phyloP scores from a whole-genome alignment of 2,113 vertebrate genomes.

The Burhinus bistriatus region DNA sequence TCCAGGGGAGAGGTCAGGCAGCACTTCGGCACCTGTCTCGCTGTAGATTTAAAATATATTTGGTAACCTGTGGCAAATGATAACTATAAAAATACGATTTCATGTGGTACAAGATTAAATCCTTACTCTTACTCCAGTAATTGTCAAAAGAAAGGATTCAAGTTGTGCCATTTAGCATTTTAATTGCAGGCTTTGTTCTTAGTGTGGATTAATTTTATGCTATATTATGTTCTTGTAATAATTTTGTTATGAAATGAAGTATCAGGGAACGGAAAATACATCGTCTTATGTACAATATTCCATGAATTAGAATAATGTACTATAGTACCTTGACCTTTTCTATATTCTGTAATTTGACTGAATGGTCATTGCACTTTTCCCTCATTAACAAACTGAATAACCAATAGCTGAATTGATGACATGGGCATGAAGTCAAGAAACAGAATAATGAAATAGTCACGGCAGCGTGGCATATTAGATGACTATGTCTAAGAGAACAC shows the following conservation, averaged over 20 bases:
- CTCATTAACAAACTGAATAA: slow-evolving; percentile 38
- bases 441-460: slow-evolving; percentile 25
- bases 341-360: slow-evolving; percentile 50
- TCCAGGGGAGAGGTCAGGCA: background rate
- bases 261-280: slow-evolving; percentile 3
- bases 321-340: slow-evolving; percentile 57
- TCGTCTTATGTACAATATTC: background rate
- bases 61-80: background rate
- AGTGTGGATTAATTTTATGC: slow-evolving; percentile 56
- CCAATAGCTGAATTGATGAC: slow-evolving; percentile 26
- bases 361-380: slow-evolving; percentile 18
- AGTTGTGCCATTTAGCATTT: slow-evolving; percentile 43
- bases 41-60: background rate
- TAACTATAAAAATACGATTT: background rate
- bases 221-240: slow-evolving; percentile 41
- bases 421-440: slow-evolving; percentile 28
- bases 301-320: slow-evolving; percentile 41
- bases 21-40: background rate
- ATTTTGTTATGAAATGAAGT: slow-evolving; percentile 34
- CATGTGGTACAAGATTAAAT: background rate
- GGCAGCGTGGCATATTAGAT: background rate
- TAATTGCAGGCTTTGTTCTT: slow-evolving; percentile 47
- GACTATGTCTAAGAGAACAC: background rate
- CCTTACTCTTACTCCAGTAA: background rate
- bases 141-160: slow-evolving; percentile 24